Conservation (phyloP, 2,888 invertebrate genomes). For the Tetramorium bicarinatum region DNA sequence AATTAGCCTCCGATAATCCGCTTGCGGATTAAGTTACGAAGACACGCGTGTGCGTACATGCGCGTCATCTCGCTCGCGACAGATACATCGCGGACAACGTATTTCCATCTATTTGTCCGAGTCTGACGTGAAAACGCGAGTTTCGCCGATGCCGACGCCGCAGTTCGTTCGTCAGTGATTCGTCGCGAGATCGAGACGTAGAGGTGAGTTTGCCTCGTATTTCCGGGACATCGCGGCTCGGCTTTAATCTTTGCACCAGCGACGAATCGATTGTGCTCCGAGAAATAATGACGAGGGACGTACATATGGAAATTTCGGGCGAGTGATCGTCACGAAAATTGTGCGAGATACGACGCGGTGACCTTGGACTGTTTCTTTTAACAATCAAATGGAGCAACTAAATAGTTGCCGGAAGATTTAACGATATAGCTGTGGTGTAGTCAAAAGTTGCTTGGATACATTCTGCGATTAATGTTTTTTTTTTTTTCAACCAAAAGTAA, state of each 20-base stretch:
- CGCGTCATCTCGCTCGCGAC: constrained; percentile 11
- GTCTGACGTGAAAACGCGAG: constrained; percentile 40
- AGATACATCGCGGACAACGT: constrained; percentile 32
- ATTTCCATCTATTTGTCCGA: constrained; percentile 11
- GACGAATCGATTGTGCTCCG: background rate
- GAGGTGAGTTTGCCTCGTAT: constrained; percentile 55
- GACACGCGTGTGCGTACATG: constrained; percentile 55
- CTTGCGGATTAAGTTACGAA: constrained; percentile 72
- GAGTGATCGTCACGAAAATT: constrained; percentile 1
- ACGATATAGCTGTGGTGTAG: background rate
- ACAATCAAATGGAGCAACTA: background rate
- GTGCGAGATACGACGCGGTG: constrained; percentile 1
- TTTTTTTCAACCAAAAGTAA: background rate
- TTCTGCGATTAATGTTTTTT: background rate
- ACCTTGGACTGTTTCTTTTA: constrained; percentile 22
- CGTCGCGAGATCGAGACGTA: constrained; percentile 34
- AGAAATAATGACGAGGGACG: background rate
- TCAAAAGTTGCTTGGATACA: background rate
- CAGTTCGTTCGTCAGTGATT: constrained; percentile 21
- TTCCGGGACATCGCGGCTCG: background rate
- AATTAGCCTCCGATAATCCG: constrained; percentile 72
- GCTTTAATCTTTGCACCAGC: background rate
- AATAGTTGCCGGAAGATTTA: background rate
- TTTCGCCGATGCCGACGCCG: constrained; percentile 27
- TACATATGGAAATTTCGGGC: background rate